Evolutionary conservation across 2,888 invertebrate genomes (phyloP).

Genomic region (Protodeltote pygarga): DNA sequence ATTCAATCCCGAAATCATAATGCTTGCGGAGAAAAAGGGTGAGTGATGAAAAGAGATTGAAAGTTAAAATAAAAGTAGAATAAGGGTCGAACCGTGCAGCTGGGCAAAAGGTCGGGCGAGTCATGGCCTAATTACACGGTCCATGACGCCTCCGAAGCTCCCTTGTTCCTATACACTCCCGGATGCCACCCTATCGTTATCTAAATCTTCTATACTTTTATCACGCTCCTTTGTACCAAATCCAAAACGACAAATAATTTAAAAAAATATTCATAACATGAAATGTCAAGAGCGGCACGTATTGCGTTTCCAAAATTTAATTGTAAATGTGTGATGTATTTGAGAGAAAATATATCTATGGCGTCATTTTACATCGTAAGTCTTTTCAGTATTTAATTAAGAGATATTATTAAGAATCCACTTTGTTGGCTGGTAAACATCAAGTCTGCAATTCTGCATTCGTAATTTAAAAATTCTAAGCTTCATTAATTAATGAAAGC

Average conservation of each 20-base stretch:
- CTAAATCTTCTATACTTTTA: slow-evolving; percentile 42
- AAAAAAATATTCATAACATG: slow-evolving; percentile 22
- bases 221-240: slow-evolving; percentile 29
- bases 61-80: slow-evolving; percentile 41
- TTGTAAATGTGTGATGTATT: no score
- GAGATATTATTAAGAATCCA: slow-evolving; percentile 20
- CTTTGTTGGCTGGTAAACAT: neutral
- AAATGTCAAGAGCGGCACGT: slow-evolving; percentile 9
- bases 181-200: slow-evolving; percentile 43
- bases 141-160: slow-evolving; percentile 47
- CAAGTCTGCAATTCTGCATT: slow-evolving; percentile 1
- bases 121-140: slow-evolving; percentile 60
- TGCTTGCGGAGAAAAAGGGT: slow-evolving; percentile 10
- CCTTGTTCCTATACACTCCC: slow-evolving; percentile 40
- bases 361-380: slow-evolving; percentile 24
- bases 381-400: slow-evolving; percentile 37
- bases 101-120: slow-evolving; percentile 51
- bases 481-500: slow-evolving; percentile 4
- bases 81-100: slow-evolving; percentile 30
- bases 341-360: slow-evolving; percentile 13
- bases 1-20: slow-evolving; percentile 30
- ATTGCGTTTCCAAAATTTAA: slow-evolving; percentile 17
- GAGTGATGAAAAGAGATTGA: slow-evolving; percentile 29
- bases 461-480: slow-evolving; percentile 4
- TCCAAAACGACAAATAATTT: slow-evolving; percentile 40